Evolutionary conservation across 2,113 vertebrate genomes (phyloP).

Genomic region (Lepus timidus): DNA sequence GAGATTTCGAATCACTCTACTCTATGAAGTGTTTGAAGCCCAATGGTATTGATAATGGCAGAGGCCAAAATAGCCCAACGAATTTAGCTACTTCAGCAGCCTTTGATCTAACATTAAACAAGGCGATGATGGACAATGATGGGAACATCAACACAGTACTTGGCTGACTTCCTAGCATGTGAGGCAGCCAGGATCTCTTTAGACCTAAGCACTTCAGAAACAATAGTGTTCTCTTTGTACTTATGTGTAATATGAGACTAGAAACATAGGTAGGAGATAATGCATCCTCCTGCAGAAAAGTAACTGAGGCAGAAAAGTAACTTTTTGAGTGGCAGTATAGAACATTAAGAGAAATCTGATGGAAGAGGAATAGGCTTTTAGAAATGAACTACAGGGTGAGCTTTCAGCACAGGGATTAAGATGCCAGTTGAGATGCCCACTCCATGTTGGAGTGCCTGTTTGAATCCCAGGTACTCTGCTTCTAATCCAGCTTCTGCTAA

Average conservation of each 20-base stretch:
- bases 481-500: no score
- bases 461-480: no score
- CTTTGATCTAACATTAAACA: constrained; percentile 53
- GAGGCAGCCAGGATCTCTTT: background rate
- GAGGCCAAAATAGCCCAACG: constrained; percentile 8
- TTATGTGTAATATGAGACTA: background rate
- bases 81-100: constrained; percentile 17
- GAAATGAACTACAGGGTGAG: background rate
- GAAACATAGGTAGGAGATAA: background rate
- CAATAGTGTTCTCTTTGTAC: background rate
- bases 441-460: no score
- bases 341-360: background rate
- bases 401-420: no score
- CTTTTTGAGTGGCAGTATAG: background rate
- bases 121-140: background rate
- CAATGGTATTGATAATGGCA: background rate
- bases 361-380: background rate
- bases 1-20: background rate
- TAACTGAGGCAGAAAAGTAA: background rate
- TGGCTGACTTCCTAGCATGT: constrained; percentile 29
- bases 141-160: background rate
- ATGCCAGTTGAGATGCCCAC: no score
- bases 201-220: background rate
- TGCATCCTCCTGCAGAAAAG: background rate
- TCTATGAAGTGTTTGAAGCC: background rate